Conservation (phyloP, 1,140 invertebrate species). For the Reticulitermes speratus region DNA sequence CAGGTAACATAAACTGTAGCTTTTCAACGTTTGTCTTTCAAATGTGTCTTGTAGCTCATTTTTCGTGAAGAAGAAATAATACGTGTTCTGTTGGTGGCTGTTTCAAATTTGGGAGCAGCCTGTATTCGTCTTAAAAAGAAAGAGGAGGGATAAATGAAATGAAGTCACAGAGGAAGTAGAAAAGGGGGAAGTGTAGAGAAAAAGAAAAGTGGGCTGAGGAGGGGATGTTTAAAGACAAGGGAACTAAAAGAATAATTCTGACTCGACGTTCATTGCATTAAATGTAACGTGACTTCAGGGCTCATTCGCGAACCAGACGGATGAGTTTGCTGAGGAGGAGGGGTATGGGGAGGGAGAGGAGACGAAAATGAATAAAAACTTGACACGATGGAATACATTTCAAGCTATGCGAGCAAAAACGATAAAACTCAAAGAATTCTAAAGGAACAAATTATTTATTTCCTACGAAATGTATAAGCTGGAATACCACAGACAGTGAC, state of each 20-base stretch:
- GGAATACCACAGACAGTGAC: too few species aligned
- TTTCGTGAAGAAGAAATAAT: too few species aligned
- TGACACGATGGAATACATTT: constrained; percentile 29
- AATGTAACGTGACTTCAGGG: constrained; percentile 32
- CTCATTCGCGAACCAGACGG: constrained; percentile 25
- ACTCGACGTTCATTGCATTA: constrained; percentile 34
- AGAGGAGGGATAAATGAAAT: constrained; percentile 28
- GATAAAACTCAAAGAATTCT: not conserved
- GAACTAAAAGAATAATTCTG: constrained; percentile 34
- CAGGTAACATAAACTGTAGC: too few species aligned
- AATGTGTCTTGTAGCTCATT: too few species aligned
- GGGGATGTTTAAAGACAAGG: constrained; percentile 29
- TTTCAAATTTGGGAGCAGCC: not conserved
- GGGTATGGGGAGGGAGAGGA: not conserved
- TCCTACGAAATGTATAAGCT: too few species aligned
- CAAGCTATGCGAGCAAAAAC: constrained; percentile 18
- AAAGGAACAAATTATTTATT: not conserved
- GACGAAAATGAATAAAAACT: constrained; percentile 31
- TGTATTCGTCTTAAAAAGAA: not conserved
- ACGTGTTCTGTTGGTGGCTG: too few species aligned
- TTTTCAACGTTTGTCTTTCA: too few species aligned
- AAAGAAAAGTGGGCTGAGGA: not conserved
- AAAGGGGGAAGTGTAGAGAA: not conserved
- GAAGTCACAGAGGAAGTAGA: constrained; percentile 12
- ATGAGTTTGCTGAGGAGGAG: constrained; percentile 25